Conservation (phyloP, 2,797 vertebrate species). For the Leptodactylus fallax region DNA sequence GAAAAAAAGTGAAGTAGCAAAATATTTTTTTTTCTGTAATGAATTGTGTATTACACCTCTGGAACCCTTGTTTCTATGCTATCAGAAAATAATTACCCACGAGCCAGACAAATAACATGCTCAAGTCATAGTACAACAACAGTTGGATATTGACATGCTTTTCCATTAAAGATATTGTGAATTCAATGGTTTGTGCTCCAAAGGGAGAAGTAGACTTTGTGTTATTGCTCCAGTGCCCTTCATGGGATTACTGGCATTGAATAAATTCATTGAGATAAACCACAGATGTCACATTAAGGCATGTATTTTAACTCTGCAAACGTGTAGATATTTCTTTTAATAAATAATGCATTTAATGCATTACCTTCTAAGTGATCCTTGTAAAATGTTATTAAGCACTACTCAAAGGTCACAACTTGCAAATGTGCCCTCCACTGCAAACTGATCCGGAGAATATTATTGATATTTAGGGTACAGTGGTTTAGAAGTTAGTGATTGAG, state of each 20-base stretch:
- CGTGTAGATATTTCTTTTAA: slow-evolving; percentile 20
- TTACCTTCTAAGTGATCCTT: slow-evolving; percentile 37
- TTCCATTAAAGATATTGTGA: slow-evolving; percentile 64
- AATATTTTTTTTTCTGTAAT: neutral
- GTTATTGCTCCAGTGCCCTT: slow-evolving; percentile 66
- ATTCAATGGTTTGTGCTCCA: slow-evolving; percentile 66
- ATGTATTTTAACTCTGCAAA: slow-evolving; percentile 36
- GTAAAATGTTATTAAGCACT: slow-evolving; percentile 16
- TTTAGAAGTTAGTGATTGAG: slow-evolving; percentile 4
- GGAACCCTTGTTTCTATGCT: neutral
- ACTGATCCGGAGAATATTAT: neutral
- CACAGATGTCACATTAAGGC: slow-evolving; percentile 58
- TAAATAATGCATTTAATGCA: slow-evolving; percentile 57
- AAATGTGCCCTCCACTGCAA: neutral
- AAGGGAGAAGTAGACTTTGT: slow-evolving; percentile 66
- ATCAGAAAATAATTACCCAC: slow-evolving; percentile 62
- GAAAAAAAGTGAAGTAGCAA: neutral
- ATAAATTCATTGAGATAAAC: slow-evolving; percentile 54
- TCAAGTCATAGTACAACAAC: slow-evolving; percentile 67
- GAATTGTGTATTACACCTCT: neutral
- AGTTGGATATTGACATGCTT: slow-evolving; percentile 64
- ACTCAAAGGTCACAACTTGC: slow-evolving; percentile 34
- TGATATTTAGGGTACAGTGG: slow-evolving; percentile 33
- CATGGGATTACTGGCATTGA: slow-evolving; percentile 45
- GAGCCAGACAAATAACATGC: slow-evolving; percentile 67